Base-by-base conservation (phyloP, 1,140 invertebrate species). In the Ridgeia piscesae region DNA sequence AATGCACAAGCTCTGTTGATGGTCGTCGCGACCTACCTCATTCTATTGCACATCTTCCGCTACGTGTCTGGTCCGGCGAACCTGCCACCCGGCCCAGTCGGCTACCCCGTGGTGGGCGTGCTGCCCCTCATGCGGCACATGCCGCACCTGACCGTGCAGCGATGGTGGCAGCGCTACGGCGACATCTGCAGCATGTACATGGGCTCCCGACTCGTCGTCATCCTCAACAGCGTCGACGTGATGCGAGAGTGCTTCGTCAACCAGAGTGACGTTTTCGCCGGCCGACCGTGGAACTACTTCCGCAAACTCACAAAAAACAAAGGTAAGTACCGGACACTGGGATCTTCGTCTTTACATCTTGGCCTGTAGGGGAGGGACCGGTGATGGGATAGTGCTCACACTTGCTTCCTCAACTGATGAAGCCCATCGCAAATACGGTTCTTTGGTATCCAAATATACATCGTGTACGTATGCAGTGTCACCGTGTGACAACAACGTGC, bases 121-220 rank as follows among this genome's bases (percentile, higher is more conserved):
- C 92, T 92, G 34, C 92, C 92, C 6, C 42, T 89, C 6, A 33
- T 92, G 34, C 88, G 92, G 1, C 27, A 33, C 11, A 88, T 42
- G 88, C 92, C 92, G 14, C 48, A 92, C 48, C 34, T 92, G 34
- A 89, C 34, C 34, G 88, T 92, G n/a, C 92, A 92, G 35, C 88
- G 89, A 89, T 92, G 92, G 92, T 92, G 92, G 92, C 35, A 89
- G 9, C 34, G 48, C 11, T 92, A 92, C 88, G 92, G 92, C 4
- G 92, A 92, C 88, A 89, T 92, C 34, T 88, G 35, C 27, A 89
- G 88, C 1, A 42, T 48, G 92, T 48, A 89, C 89, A 89, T 92
- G 77, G 92, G 92, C 33, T 35, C 77, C 27, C 33, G 48, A 14
- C 91, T 42, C 33, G 91, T 42, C 33, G 48, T 91, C 42, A 48